A percentile compares a stretch with the other conserved stretches of the same genome.
phyloP scores from a whole-genome alignment of 2,888 invertebrate genomes.

The Cinara cedri region DNA sequence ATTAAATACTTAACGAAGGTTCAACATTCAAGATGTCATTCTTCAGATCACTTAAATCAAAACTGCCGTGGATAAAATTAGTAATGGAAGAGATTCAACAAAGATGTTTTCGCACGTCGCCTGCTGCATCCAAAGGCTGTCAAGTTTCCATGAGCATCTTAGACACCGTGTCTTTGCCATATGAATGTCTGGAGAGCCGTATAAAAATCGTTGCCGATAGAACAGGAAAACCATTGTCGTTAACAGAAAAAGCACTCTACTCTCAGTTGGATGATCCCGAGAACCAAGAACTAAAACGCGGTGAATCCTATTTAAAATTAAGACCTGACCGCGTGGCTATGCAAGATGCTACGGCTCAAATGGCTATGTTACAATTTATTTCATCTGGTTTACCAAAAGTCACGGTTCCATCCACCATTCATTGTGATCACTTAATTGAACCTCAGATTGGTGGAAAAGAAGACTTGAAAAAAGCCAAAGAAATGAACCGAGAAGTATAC shows the following conservation, averaged over 20 bases:
- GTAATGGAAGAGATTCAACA: constrained; percentile 70
- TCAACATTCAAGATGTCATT: too few relatives aligned
- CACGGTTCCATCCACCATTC: too few relatives aligned
- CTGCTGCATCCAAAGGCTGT: constrained; percentile 74
- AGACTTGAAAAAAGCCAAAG: constrained; percentile 93
- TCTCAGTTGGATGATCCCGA: constrained; percentile 95
- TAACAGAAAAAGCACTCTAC: constrained; percentile 98
- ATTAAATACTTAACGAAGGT: too few relatives aligned
- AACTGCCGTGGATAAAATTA: constrained; percentile 35
- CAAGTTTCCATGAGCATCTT: constrained; percentile 95
- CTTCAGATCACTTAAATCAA: too few relatives aligned
- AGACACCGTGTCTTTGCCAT: constrained; percentile 81
- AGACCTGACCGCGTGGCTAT: constrained; percentile 98
- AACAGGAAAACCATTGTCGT: constrained; percentile 88
- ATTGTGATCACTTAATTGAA: constrained; percentile 99
- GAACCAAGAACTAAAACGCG: constrained; percentile 88
- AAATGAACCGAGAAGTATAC: constrained; percentile 89
- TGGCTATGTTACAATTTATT: too few relatives aligned
- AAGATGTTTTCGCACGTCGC: constrained; percentile 85
- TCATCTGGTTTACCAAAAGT: too few relatives aligned
- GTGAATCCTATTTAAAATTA: constrained; percentile 88
- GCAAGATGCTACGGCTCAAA: constrained; percentile 99
- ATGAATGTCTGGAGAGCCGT: constrained; percentile 79
- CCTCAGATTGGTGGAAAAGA: constrained; percentile 84
- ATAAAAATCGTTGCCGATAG: constrained; percentile 82